Evolutionary conservation across 1,140 invertebrate genomes (phyloP).

Genomic region (Chymomyza costata): DNA sequence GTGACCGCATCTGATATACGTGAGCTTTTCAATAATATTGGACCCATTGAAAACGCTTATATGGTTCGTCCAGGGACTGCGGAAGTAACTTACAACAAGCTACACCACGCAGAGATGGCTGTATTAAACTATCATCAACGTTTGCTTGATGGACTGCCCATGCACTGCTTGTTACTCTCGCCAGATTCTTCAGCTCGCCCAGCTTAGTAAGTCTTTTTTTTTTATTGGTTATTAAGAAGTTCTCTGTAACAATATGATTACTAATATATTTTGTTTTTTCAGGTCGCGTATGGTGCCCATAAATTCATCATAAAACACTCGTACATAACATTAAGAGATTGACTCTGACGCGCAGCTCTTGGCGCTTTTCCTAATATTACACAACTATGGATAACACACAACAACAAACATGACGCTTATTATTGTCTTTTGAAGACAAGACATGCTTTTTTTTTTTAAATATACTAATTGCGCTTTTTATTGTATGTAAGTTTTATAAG

Average conservation of each 20-base stretch:
- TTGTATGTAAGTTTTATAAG: no score
- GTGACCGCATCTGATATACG: slow-evolving; percentile 93
- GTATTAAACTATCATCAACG: slow-evolving; percentile 94
- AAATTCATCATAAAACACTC: no score
- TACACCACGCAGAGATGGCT: slow-evolving; percentile 90
- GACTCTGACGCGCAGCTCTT: slow-evolving; percentile 63
- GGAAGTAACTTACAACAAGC: slow-evolving; percentile 90
- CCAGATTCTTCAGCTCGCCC: slow-evolving; percentile 80
- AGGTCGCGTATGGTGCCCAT: slow-evolving; percentile 58
- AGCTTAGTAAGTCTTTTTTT: slow-evolving; percentile 74
- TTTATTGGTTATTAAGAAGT: slow-evolving; percentile 25
- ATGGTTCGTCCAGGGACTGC: slow-evolving; percentile 90
- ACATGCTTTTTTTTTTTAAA: no score
- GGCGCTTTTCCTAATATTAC: slow-evolving; percentile 44
- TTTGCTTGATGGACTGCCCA: slow-evolving; percentile 89
- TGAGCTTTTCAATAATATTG: slow-evolving; percentile 95
- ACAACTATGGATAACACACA: slow-evolving; percentile 2
- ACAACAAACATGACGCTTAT: no score
- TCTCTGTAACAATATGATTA: no score
- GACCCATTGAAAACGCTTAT: slow-evolving; percentile 87
- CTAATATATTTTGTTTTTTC: neutral
- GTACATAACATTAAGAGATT: slow-evolving; percentile 54
- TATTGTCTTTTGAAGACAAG: no score
- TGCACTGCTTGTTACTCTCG: slow-evolving; percentile 87
- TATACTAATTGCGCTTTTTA: no score